These are phyloP conservation scores for Venustaconcha ellipsiformis DNA, from an alignment of 1,140 invertebrate species.

Conservation along the genomic window DNA sequence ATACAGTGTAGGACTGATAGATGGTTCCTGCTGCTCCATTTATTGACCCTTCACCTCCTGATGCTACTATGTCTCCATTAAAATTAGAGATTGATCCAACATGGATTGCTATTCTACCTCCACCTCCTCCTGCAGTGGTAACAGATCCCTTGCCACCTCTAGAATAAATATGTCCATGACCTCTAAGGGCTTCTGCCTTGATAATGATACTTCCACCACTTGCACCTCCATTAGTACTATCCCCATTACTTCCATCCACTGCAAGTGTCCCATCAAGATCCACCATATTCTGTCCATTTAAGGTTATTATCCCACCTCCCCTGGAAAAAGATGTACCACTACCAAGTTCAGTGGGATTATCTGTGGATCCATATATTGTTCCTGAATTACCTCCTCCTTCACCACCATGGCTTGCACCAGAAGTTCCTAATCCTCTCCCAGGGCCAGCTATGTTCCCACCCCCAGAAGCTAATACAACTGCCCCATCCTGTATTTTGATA, in stretches of 20 bases:
- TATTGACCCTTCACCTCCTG: conserved; percentile 40
- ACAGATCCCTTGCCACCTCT: conserved; percentile 35
- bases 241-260: conserved; percentile 32
- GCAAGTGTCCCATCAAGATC: conserved; percentile 41
- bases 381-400: conserved; percentile 34
- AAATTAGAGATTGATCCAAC: conserved; percentile 38
- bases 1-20: conserved; percentile 38
- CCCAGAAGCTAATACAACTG: conserved; percentile 34
- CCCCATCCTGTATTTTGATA: conserved; percentile 42
- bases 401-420: conserved; percentile 51
- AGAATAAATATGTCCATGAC: conserved; percentile 45
- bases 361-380: conserved; percentile 41
- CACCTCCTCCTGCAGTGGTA: conserved; percentile 43
- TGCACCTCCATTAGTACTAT: conserved; percentile 26
- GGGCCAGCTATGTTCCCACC: conserved; percentile 28
- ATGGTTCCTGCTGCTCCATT: conserved; percentile 46
- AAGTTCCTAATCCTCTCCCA: conserved; percentile 15
- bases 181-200: conserved; percentile 34
- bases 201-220: conserved; percentile 54
- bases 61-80: conserved; percentile 30
- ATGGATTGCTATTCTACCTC: conserved; percentile 35
- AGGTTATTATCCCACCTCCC: conserved; percentile 46
- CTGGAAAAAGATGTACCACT: conserved; percentile 35
- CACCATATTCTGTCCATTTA: conserved; percentile 24
- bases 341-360: conserved; percentile 35